These are phyloP conservation scores for Drosophila pseudoobscura DNA, from an alignment of 1,140 invertebrate species.

Conservation along the genomic window DNA sequence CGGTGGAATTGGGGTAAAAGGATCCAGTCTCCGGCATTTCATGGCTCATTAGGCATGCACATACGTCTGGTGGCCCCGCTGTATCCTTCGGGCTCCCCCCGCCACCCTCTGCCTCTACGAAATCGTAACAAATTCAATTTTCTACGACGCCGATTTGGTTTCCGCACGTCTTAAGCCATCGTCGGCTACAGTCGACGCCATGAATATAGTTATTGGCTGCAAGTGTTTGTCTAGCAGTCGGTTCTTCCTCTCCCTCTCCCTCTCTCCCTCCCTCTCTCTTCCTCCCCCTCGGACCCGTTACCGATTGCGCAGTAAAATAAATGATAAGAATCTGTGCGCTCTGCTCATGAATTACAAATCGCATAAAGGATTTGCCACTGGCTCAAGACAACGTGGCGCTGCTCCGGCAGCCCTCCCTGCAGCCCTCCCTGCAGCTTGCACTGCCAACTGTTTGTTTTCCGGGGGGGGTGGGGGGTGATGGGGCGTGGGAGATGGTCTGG, in stretches of 20 bases:
- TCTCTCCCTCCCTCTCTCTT: too few relatives aligned
- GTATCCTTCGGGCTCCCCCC: not conserved
- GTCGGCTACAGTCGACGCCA: conserved; percentile 56
- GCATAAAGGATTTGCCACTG: conserved; percentile 79
- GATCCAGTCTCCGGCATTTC: conserved; percentile 59
- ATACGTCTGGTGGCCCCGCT: conserved; percentile 49
- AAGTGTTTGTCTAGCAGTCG: conserved; percentile 45
- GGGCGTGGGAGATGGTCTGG: not conserved
- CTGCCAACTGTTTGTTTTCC: conserved; percentile 41
- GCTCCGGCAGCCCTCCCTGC: not conserved
- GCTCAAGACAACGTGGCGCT: conserved; percentile 39
- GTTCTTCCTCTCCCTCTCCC: not conserved
- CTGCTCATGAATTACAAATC: conserved; percentile 81
- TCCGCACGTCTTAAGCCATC: conserved; percentile 77
- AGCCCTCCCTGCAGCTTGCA: conserved; percentile 19
- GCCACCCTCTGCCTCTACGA: not conserved
- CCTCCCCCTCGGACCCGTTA: conserved; percentile 18
- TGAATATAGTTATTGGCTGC: conserved; percentile 75
- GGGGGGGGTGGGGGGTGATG: conserved; percentile 12
- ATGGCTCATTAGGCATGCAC: conserved; percentile 80
- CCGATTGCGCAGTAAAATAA: conserved; percentile 75
- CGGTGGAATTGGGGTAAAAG: conserved; percentile 13
- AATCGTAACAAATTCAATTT: conserved; percentile 78
- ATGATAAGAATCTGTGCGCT: conserved; percentile 79
- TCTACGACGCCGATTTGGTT: conserved; percentile 81